phyloP scores from a whole-genome alignment of 2,888 invertebrate genomes.

The Drosophila multiciliata region DNA sequence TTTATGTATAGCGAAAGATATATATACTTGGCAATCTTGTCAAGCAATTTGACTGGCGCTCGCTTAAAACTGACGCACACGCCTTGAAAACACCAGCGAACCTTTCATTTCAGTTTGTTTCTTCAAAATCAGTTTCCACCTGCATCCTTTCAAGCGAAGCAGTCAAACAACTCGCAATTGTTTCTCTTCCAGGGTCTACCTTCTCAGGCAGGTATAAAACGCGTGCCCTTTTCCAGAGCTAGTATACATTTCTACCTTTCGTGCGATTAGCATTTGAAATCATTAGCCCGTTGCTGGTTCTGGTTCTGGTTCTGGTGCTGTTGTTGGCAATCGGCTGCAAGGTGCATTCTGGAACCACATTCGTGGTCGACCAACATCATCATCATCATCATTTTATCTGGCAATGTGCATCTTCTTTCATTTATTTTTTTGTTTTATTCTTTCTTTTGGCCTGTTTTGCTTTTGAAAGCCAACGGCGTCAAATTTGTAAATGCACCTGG shows the following conservation, averaged over 20 bases:
- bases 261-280: slow-evolving; percentile 83
- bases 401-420: slow-evolving; percentile 72
- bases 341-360: slow-evolving; percentile 82
- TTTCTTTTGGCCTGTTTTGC: slow-evolving; percentile 65
- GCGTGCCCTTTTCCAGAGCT: slow-evolving; percentile 54
- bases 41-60: slow-evolving; percentile 16
- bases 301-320: not conserved
- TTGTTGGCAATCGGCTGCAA: slow-evolving; percentile 67
- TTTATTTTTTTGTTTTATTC: slow-evolving; percentile 50
- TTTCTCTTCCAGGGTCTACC: slow-evolving; percentile 47
- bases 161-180: slow-evolving; percentile 53
- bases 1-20: not conserved
- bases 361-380: slow-evolving; percentile 71
- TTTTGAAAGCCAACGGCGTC: slow-evolving; percentile 75
- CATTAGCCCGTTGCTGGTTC: slow-evolving; percentile 63
- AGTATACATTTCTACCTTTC: slow-evolving; percentile 28
- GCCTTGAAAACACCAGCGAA: slow-evolving; percentile 37
- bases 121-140: slow-evolving; percentile 82
- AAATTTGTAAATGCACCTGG: slow-evolving; percentile 82
- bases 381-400: slow-evolving; percentile 70
- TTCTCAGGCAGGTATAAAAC: slow-evolving; percentile 70
- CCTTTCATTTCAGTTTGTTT: slow-evolving; percentile 44
- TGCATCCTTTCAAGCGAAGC: slow-evolving; percentile 78
- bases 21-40: not conserved
- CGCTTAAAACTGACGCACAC: slow-evolving; percentile 26